phyloP scores from a whole-genome alignment of 2,797 vertebrate genomes.

The Dendrocincla tyrannina region DNA sequence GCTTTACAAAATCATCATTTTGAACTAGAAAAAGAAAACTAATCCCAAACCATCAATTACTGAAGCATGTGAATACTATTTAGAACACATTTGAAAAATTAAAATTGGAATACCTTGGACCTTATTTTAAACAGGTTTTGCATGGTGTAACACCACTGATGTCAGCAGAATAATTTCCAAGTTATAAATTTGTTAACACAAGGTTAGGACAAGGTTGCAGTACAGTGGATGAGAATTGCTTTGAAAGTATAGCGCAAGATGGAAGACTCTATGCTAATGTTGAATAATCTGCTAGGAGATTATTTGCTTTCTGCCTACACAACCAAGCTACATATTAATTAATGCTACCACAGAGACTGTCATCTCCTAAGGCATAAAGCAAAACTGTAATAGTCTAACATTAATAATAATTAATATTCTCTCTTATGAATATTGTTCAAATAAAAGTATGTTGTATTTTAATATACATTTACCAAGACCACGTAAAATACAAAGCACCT shows the following conservation, averaged over 20 bases:
- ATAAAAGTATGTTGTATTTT: slow-evolving; percentile 49
- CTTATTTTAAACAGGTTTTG: slow-evolving; percentile 56
- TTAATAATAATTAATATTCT: slow-evolving; percentile 49
- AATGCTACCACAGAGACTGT: slow-evolving; percentile 17
- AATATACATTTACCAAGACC: slow-evolving; percentile 6
- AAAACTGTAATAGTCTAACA: slow-evolving; percentile 23
- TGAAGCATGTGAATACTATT: not conserved
- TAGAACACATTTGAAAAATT: slow-evolving; percentile 33
- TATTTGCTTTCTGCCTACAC: slow-evolving; percentile 51
- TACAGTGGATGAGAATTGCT: slow-evolving; percentile 1
- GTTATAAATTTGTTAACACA: slow-evolving; percentile 45
- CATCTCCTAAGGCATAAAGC: slow-evolving; percentile 39
- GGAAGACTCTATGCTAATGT: not conserved
- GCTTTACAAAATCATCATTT: not conserved
- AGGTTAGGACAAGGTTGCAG: slow-evolving; percentile 19
- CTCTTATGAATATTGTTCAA: slow-evolving; percentile 39
- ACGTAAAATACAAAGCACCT: not conserved
- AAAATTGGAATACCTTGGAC: not conserved
- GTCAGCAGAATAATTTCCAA: slow-evolving; percentile 60
- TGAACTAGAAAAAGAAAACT: not conserved
- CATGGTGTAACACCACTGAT: slow-evolving; percentile 7
- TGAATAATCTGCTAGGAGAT: slow-evolving; percentile 29
- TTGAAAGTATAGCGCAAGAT: not conserved
- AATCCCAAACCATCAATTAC: slow-evolving; percentile 13
- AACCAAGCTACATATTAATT: slow-evolving; percentile 50